Base-by-base conservation (phyloP, 2,888 invertebrate species). In the Leptinotarsa haldemani region DNA sequence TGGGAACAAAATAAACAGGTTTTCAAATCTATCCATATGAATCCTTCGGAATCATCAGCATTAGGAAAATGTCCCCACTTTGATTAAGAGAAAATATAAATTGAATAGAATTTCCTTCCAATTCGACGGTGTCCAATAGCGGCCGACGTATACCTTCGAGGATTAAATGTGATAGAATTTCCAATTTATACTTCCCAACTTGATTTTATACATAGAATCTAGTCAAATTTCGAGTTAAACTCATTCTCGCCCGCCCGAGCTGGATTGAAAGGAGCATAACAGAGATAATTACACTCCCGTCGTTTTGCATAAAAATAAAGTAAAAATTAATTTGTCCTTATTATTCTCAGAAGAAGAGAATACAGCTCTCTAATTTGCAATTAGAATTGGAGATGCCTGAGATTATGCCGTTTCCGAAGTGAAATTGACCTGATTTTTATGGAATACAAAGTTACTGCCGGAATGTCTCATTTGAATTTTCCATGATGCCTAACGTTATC, bases 321-420 rank as follows among this genome's bases (percentile, higher is more conserved):
- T 70, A 71, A 76, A 71, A 79, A 76, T 73, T 76, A 77, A 75
- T 76, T 75, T 66, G 74, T 73, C 71, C 72, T 72, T 71, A 75
- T 74, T 73, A 78, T 74, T 71, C 75, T 68, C 66, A 50, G 18
- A 72, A 73, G 76, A 63, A 40, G 65, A 72, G 76, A 75, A 74
- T 76, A 71, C 70, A 76, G 74, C 53, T 46, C 46, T 75, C 68
- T 74, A 74, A 80, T 82, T 82, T 77, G 75, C 82, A 83, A 83
- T 84, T 83, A 80, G 79, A 81, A 82, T 80, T 61, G 74, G 68
- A 71, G 75, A 76, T 82, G 83, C 83, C 67, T 69, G 83, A 80
- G 82, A 83, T 79, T 77, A 77, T 79, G 83, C 83, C 83, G 83
- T 85, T 82, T 82, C 83, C 79, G 82, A 83, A 78, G 83, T 82